Percentiles rank a stretch among this genome's conserved stretches.
phyloP scores from a whole-genome alignment of 2,797 vertebrate genomes.

The Micromesistius poutassou region DNA sequence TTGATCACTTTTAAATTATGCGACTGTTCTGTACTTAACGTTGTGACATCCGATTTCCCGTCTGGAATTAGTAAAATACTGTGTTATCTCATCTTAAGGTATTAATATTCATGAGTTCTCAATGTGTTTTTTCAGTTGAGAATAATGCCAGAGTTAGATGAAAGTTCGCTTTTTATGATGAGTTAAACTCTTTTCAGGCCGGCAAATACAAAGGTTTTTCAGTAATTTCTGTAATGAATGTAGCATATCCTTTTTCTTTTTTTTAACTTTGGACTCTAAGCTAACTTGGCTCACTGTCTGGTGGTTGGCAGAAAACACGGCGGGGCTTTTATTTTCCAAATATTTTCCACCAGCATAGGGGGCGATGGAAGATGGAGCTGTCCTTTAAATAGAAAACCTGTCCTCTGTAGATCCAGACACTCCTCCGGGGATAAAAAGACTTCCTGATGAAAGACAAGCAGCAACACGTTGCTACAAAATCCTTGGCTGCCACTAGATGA shows the following conservation, averaged over 20 bases:
- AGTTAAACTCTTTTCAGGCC: no score
- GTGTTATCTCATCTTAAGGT: neutral
- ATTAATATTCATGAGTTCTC: neutral
- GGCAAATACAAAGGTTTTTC: no score
- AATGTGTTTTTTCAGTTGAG: neutral
- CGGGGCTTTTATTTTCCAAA: neutral
- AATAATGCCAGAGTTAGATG: no score
- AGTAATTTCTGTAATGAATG: neutral
- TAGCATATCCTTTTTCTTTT: neutral
- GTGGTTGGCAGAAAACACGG: neutral
- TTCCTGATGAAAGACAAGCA: neutral
- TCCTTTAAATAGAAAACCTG: no score
- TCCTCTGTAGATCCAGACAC: neutral
- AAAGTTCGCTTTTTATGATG: no score
- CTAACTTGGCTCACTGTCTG: neutral
- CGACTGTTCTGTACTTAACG: no score
- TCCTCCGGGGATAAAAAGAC: neutral
- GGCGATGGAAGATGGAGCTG: no score
- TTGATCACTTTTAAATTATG: no score
- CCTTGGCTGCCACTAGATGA: neutral
- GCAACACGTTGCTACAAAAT: neutral
- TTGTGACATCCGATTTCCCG: no score
- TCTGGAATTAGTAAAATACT: no score
- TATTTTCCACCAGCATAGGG: neutral
- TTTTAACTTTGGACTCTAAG: neutral